Evolutionary conservation across 2,888 invertebrate genomes (phyloP).

Genomic region (Agriotes lineatus): DNA sequence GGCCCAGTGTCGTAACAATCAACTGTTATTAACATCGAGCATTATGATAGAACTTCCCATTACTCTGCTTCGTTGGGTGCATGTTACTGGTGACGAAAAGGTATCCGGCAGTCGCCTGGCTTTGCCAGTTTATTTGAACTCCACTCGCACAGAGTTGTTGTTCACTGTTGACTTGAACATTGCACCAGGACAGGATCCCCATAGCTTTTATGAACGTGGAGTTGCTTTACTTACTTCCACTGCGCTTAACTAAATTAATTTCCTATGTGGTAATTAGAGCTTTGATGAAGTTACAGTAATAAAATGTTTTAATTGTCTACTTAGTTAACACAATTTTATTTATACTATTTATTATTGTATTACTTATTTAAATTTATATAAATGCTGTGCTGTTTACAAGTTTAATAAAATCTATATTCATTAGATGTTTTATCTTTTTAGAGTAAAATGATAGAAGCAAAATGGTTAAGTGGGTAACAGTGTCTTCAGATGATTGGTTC

Average conservation of each 20-base stretch:
- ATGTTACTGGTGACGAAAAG: constrained; percentile 63
- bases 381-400: background rate
- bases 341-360: constrained; percentile 12
- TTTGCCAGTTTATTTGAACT: constrained; percentile 97
- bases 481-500: too few relatives aligned
- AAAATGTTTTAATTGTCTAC: background rate
- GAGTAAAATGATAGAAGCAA: background rate
- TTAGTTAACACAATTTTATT: constrained; percentile 4
- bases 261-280: background rate
- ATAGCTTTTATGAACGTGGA: constrained; percentile 98
- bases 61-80: constrained; percentile 90
- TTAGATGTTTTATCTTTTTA: background rate
- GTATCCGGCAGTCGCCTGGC: constrained; percentile 77
- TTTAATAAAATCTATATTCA: constrained; percentile 4
- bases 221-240: constrained; percentile 97
- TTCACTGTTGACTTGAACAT: constrained; percentile 96
- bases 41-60: constrained; percentile 95
- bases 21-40: constrained; percentile 90
- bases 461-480: too few relatives aligned
- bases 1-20: constrained; percentile 92
- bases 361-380: constrained; percentile 2
- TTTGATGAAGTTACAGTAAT: background rate
- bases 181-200: constrained; percentile 90
- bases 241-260: constrained; percentile 77
- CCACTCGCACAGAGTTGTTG: constrained; percentile 92